A percentile compares a stretch with the other conserved stretches of the same genome.
phyloP scores from a whole-genome alignment of 2,888 invertebrate genomes.

The Bellardia bayeri region DNA sequence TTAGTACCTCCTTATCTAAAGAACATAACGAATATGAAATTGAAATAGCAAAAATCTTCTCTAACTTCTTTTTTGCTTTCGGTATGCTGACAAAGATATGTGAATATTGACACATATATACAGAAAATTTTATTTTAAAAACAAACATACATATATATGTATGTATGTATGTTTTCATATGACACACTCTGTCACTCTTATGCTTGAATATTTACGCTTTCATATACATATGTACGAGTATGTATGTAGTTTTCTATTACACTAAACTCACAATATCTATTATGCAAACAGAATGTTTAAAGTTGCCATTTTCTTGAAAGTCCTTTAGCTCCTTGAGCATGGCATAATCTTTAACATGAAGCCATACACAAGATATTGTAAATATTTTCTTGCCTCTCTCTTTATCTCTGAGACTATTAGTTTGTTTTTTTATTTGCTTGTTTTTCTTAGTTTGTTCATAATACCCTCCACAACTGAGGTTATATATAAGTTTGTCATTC shows the following conservation, averaged over 20 bases:
- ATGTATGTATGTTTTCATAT: background rate
- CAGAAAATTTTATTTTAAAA: slow-evolving; percentile 40
- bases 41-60: background rate
- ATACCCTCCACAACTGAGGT: no score
- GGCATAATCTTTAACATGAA: slow-evolving; percentile 7
- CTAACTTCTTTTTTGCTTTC: background rate
- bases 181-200: background rate
- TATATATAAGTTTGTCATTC: no score
- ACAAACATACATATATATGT: background rate
- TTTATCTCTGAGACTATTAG: slow-evolving; percentile 1
- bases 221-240: background rate
- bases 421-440: background rate
- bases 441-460: background rate
- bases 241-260: background rate
- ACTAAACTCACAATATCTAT: background rate
- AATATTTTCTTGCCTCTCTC: background rate
- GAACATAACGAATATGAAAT: background rate
- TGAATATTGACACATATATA: slow-evolving; percentile 41
- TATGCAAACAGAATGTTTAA: background rate
- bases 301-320: background rate
- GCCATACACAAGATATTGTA: background rate
- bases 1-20: no score
- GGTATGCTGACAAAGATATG: slow-evolving; percentile 8
- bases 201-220: background rate
- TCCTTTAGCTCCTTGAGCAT: slow-evolving; percentile 1